Evolutionary conservation across 2,888 invertebrate species (phyloP), one percentile per base, ranked within the genome.

Genomic region (Coenonympha glycerion): DNA sequence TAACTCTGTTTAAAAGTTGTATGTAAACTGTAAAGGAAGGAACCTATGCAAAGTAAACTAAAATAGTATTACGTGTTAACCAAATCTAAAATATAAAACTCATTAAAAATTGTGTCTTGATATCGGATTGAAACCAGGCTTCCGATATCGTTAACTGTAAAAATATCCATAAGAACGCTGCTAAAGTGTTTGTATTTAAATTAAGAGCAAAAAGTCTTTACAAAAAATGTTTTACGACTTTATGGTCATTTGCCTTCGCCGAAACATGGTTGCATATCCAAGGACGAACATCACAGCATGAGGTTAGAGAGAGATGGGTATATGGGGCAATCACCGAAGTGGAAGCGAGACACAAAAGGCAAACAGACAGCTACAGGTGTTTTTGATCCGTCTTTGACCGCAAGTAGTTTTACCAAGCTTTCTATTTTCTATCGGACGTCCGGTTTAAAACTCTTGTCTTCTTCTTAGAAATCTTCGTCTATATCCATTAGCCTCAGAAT

Each of bases 211-310:
- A 41, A 48, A 48, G 40, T 13, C 18, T 16, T 3, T 2, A 22
- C 30, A 31, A 44, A 47, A 51, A 46, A 49, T 36, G 21, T 37
- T 47, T 47, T 53, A 53, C 31, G 49, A 50, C 47, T 44, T 44
- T 52, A 50, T 49, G 49, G 53, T 36, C 36, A 53, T 47, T 53
- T 53, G 46, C 49, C 49, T 42, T 34, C 33, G 39, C 41, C 34
- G 24, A 45, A 45, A 39, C 39, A 39, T 39, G 39, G 39, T 39
- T 39, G 22, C 22, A 33, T 30, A 46, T 37, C 44, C 44, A 52
- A 52, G 52, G 52, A 45, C 34, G 34, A 1, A 6, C 42, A 39
- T 36, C 47, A 49, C 37, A 18, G 37, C 49, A 49, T 47, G 33
- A n/a, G 47, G 37, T 44, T 41, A 26, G 30, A 33, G 41, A 37